Evolutionary conservation across 2,888 invertebrate genomes (phyloP).

Genomic region (Xestia sexstrigata): DNA sequence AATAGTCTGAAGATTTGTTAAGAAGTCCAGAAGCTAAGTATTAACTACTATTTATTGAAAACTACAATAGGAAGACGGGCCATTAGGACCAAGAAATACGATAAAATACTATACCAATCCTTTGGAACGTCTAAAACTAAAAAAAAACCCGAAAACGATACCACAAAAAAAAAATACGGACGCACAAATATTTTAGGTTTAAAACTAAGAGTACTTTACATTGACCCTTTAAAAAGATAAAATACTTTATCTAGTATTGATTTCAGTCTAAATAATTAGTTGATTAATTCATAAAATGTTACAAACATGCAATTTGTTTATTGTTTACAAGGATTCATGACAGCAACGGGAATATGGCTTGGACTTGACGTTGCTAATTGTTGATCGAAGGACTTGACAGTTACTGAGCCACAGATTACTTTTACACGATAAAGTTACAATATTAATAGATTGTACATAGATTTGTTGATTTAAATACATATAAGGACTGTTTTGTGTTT

Average conservation of each 20-base stretch:
- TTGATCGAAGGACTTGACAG: conserved; percentile 35
- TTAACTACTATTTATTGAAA: neutral
- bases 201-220: neutral
- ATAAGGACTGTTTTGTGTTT: neutral
- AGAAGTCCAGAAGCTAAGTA: neutral
- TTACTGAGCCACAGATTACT: conserved; percentile 15
- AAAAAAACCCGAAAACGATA: neutral
- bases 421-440: neutral
- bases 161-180: neutral
- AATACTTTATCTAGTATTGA: neutral
- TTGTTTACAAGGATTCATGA: conserved; percentile 31
- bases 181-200: neutral
- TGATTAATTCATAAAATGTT: conserved; percentile 40
- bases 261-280: conserved; percentile 1
- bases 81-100: conserved; percentile 2
- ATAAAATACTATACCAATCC: conserved; percentile 18
- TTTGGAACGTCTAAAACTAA: neutral
- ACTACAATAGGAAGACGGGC: neutral
- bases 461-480: neutral
- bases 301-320: conserved; percentile 51
- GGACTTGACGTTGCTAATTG: too few species aligned
- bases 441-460: neutral
- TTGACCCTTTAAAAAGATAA: neutral
- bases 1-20: neutral
- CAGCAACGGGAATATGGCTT: conserved; percentile 13